Percentiles rank a stretch among this genome's conserved stretches.
Conservation (phyloP, 2,113 vertebrate species). For the Hemicordylus capensis region DNA sequence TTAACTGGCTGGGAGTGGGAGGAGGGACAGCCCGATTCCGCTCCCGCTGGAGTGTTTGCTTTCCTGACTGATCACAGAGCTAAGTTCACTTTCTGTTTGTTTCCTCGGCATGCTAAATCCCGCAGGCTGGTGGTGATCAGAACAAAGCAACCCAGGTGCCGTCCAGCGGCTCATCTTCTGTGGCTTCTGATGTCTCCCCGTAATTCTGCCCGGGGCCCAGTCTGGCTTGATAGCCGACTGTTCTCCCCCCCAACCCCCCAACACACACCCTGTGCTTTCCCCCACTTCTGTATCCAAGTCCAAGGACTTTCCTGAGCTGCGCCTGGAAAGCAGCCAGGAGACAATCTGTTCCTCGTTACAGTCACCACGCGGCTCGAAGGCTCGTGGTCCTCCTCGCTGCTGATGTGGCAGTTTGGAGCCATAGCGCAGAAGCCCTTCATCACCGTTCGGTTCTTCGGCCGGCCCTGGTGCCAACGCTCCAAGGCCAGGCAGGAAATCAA, state of each 20-base stretch:
- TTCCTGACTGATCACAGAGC: neutral
- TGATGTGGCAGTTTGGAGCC: slow-evolving; percentile 62
- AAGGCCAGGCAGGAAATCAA: slow-evolving; percentile 16
- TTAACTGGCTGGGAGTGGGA: neutral
- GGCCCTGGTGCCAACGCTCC: neutral
- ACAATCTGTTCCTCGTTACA: slow-evolving; percentile 67
- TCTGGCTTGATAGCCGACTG: accelerated
- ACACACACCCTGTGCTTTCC: neutral
- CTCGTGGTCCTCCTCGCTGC: slow-evolving; percentile 28
- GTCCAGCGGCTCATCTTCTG: neutral
- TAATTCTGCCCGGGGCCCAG: neutral
- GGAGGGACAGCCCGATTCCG: neutral
- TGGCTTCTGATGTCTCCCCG: neutral
- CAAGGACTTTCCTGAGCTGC: slow-evolving; percentile 28
- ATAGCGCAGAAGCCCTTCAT: neutral
- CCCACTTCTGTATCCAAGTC: neutral
- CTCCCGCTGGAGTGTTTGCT: neutral
- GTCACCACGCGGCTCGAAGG: slow-evolving; percentile 39
- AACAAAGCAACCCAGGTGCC: neutral
- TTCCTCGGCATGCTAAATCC: neutral
- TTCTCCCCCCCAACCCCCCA: neutral
- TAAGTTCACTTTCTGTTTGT: accelerated
- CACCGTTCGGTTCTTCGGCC: accelerated
- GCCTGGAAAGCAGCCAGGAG: slow-evolving; percentile 55
- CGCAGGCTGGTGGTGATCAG: accelerated